Evolutionary conservation across 2,888 invertebrate species (phyloP).

Genomic region (Phymatocera aterrima): DNA sequence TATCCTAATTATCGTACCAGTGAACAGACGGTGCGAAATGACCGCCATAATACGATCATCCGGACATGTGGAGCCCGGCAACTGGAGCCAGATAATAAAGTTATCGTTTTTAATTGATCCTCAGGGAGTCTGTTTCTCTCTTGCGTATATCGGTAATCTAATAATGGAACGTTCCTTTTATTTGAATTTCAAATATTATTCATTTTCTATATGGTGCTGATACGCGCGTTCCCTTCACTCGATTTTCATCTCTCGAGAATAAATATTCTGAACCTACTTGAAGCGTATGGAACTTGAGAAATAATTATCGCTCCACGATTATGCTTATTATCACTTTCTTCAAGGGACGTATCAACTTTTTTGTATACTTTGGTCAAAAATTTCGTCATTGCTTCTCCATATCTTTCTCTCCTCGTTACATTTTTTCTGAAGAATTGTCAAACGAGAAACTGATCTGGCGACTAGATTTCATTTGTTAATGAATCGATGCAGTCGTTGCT

Average conservation of each 20-base stretch:
- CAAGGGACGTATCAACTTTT: too few relatives aligned
- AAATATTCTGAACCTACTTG: too few relatives aligned
- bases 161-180: conserved; percentile 15
- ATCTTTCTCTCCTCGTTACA: too few relatives aligned
- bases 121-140: conserved; percentile 31
- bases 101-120: conserved; percentile 39
- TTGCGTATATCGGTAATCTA: conserved; percentile 33
- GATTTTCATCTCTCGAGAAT: not conserved
- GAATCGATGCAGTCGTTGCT: too few relatives aligned
- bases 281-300: too few relatives aligned
- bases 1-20: conserved; percentile 42
- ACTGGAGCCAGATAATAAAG: conserved; percentile 35
- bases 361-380: too few relatives aligned
- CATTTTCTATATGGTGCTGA: not conserved
- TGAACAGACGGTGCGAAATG: conserved; percentile 31
- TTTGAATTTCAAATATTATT: conserved; percentile 24
- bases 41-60: conserved; percentile 16
- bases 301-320: too few relatives aligned
- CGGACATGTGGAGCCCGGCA: conserved; percentile 25
- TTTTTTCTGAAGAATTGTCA: too few relatives aligned
- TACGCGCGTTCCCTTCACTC: not conserved
- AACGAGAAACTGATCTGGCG: too few relatives aligned
- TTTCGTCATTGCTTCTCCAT: too few relatives aligned
- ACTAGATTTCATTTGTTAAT: too few relatives aligned
- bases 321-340: not conserved